Conservation (phyloP, 2,113 vertebrate species). For the Cryptomyrus ogoouensis region DNA sequence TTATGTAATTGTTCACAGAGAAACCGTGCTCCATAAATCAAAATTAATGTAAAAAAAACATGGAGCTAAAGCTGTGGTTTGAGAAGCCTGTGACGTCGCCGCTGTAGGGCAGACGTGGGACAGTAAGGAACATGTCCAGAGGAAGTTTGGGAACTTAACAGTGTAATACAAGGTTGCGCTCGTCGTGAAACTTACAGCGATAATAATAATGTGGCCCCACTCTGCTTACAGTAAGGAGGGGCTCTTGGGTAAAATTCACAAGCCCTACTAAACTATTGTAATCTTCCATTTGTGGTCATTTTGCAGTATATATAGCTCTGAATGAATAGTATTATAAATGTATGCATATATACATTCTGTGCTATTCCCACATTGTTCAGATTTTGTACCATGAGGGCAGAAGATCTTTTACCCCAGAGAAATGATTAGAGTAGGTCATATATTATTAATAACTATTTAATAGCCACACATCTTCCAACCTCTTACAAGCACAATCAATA, state of each 20-base stretch:
- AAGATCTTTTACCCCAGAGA: not conserved
- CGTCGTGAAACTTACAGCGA: not conserved
- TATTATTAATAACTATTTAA: not conserved
- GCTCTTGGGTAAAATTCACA: not conserved
- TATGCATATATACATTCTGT: not conserved
- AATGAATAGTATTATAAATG: not conserved
- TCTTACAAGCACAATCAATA: not conserved
- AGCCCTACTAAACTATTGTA: not conserved
- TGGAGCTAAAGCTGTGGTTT: not conserved
- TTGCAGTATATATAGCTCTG: not conserved
- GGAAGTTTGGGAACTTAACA: not conserved
- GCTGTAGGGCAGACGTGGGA: not conserved
- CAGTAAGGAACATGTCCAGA: not conserved
- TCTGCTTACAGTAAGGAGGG: not conserved
- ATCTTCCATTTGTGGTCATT: not conserved
- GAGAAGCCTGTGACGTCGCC: not conserved
- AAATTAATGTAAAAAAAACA: constrained; percentile 23
- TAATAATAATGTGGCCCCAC: constrained; percentile 7
- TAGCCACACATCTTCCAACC: not conserved
- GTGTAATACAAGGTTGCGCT: not conserved
- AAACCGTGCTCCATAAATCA: constrained; percentile 10
- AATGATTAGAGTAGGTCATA: not conserved
- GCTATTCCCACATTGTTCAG: not conserved
- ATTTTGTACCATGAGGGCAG: not conserved
- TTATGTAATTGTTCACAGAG: constrained; percentile 16